Evolutionary conservation across 2,888 invertebrate species (phyloP).

Genomic region (Flexamia atlantica): DNA sequence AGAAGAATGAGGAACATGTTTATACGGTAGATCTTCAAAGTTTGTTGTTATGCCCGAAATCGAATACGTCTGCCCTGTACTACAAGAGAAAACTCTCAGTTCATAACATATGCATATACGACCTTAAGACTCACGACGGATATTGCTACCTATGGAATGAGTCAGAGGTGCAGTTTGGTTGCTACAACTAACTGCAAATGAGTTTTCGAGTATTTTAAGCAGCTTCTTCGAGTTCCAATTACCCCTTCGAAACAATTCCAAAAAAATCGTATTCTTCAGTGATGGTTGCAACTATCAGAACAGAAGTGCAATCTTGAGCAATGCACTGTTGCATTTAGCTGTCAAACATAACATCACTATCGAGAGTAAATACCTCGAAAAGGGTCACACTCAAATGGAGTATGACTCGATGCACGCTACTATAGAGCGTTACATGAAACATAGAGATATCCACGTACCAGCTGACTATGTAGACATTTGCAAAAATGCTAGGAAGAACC

Average conservation of each 20-base stretch:
- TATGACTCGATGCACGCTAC: conserved; percentile 70
- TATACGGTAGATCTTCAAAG: neutral
- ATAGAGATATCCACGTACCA: conserved; percentile 21
- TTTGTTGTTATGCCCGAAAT: neutral
- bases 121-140: neutral
- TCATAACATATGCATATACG: neutral
- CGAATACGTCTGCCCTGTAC: neutral
- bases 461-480: conserved; percentile 8
- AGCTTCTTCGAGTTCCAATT: neutral
- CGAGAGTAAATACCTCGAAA: conserved; percentile 71
- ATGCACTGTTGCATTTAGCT: conserved; percentile 67
- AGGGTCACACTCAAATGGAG: conserved; percentile 72
- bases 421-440: conserved; percentile 60
- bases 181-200: too few relatives aligned
- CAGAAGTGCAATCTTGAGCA: conserved; percentile 70
- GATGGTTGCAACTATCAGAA: conserved; percentile 71
- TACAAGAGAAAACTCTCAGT: neutral
- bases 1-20: neutral
- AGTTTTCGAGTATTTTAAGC: too few relatives aligned
- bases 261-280: conserved; percentile 69
- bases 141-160: too few relatives aligned
- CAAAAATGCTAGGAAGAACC: neutral
- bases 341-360: conserved; percentile 66
- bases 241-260: neutral
- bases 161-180: too few relatives aligned